Evolutionary conservation across 2,797 vertebrate species (phyloP).

Genomic region (Myotis pilosus): DNA sequence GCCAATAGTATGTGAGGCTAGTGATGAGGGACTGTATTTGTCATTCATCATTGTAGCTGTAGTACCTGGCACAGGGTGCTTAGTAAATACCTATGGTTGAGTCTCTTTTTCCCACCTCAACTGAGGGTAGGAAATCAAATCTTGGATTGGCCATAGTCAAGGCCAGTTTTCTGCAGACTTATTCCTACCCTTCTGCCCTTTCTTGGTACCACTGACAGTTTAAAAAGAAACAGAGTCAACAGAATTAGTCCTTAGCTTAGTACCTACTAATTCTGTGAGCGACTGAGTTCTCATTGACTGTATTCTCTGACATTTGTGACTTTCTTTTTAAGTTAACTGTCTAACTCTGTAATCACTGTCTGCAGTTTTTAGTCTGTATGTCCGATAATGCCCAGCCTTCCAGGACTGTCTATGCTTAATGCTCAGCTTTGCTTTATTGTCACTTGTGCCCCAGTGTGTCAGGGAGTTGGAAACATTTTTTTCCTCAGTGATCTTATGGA

Average conservation of each 20-base stretch:
- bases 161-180: background rate
- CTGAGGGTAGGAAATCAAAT: background rate
- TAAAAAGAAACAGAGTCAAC: background rate
- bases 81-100: background rate
- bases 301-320: background rate
- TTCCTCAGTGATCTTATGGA: background rate
- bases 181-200: background rate
- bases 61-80: background rate
- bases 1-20: background rate
- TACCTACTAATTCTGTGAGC: background rate
- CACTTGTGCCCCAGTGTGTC: too few relatives aligned
- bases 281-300: background rate
- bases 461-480: background rate
- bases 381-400: background rate
- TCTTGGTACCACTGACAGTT: background rate
- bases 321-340: background rate
- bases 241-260: background rate
- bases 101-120: background rate
- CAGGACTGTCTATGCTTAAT: background rate
- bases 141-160: background rate
- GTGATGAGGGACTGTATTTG: background rate
- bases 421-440: background rate
- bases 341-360: background rate
- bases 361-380: background rate
- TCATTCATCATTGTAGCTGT: background rate